A percentile compares a stretch with the other conserved stretches of the same genome.
Conservation (phyloP, 2,797 vertebrate genomes). For the Anguilla pacifica region DNA sequence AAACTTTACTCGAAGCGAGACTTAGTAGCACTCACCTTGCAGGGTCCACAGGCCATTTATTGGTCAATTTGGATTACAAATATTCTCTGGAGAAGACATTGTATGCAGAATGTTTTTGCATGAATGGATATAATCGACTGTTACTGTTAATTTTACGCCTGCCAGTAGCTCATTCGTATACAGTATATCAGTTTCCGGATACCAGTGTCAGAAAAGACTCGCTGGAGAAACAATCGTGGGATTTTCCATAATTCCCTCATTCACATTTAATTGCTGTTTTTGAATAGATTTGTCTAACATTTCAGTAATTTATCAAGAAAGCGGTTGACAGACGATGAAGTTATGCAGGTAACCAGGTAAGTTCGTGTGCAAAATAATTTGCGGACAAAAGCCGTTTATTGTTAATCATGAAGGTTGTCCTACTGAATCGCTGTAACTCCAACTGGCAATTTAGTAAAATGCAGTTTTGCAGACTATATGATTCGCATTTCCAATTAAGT, state of each 20-base stretch:
- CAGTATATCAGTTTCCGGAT: conserved; percentile 28
- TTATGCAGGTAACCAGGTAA: conserved; percentile 68
- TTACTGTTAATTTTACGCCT: conserved; percentile 22
- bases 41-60: neutral
- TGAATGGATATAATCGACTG: conserved; percentile 25
- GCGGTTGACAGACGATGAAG: conserved; percentile 60
- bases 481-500: neutral
- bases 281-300: conserved; percentile 5
- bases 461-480: neutral
- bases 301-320: neutral
- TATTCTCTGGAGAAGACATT: neutral
- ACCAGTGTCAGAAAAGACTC: conserved; percentile 15
- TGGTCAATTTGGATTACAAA: conserved; percentile 27
- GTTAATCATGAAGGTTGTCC: neutral
- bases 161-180: conserved; percentile 17
- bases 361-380: conserved; percentile 34
- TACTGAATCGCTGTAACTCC: neutral
- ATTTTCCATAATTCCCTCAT: conserved; percentile 56
- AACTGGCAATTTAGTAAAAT: neutral
- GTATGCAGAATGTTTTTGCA: conserved; percentile 6
- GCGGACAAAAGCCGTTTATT: neutral
- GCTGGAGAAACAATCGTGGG: neutral
- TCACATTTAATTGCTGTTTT: conserved; percentile 40
- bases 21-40: neutral
- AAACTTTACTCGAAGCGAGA: conserved; percentile 26